These are phyloP conservation scores for Pituophis catenifer DNA, from an alignment of 2,113 vertebrate genomes.

Conservation along the genomic window DNA sequence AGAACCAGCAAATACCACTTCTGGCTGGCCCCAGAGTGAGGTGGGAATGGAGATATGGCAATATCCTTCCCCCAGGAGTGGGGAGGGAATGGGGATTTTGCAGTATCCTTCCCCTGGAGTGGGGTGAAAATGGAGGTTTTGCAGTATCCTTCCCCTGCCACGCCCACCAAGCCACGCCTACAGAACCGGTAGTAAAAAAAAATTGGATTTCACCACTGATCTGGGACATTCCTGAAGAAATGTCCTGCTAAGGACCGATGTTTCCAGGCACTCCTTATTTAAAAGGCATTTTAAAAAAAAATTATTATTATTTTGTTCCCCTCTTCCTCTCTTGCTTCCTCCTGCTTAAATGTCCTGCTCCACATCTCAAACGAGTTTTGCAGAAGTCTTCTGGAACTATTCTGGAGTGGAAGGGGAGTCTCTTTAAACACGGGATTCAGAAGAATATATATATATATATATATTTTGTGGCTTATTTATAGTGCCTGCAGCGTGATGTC, in stretches of 20 bases:
- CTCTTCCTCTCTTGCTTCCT: neutral
- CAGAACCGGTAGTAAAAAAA: neutral
- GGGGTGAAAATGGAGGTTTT: too few relatives aligned
- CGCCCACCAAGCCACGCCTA: too few relatives aligned
- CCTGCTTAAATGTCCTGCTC: neutral
- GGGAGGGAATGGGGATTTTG: too few relatives aligned
- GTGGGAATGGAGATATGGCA: too few relatives aligned
- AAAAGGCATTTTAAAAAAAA: neutral
- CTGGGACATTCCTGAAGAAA: constrained; percentile 43
- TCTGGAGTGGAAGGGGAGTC: constrained; percentile 6
- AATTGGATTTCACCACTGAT: neutral
- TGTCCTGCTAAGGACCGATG: constrained; percentile 47
- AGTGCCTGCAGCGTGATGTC: constrained; percentile 47
- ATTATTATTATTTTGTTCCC: neutral
- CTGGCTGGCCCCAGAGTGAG: too few relatives aligned
- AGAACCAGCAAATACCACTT: too few relatives aligned
- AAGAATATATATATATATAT: neutral
- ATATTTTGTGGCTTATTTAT: constrained; percentile 34
- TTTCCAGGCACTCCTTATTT: constrained; percentile 30
- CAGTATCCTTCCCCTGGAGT: too few relatives aligned
- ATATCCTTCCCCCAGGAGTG: too few relatives aligned
- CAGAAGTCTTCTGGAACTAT: constrained; percentile 20
- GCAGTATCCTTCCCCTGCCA: too few relatives aligned
- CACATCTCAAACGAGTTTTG: constrained; percentile 7
- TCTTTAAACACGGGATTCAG: constrained; percentile 18